phyloP scores from a whole-genome alignment of 2,888 invertebrate species.

The Nebria brevicollis region DNA sequence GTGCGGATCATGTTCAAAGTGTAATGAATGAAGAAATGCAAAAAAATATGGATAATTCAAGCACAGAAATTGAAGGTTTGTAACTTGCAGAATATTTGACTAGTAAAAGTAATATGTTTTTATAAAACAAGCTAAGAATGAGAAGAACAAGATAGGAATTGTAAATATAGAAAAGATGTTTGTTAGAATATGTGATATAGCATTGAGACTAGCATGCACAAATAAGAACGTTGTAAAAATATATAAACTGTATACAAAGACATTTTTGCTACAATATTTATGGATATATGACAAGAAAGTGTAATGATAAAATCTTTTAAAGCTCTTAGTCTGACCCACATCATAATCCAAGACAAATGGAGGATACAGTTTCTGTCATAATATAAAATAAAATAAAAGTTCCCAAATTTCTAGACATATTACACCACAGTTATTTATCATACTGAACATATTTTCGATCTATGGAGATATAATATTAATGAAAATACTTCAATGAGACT shows the following conservation, averaged over 20 bases:
- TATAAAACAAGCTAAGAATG: too few relatives aligned
- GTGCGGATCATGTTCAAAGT: conserved; percentile 8
- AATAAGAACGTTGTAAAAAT: neutral
- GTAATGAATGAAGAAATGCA: neutral
- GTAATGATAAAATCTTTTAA: neutral
- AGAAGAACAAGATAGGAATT: too few relatives aligned
- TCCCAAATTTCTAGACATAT: too few relatives aligned
- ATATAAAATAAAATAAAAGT: neutral
- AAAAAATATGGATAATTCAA: neutral
- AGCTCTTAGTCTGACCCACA: neutral
- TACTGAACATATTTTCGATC: neutral
- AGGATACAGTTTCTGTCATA: neutral
- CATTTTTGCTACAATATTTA: neutral
- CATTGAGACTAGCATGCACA: too few relatives aligned
- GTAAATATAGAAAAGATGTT: too few relatives aligned
- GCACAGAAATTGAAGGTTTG: conserved; percentile 10
- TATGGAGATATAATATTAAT: neutral
- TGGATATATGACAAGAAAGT: neutral
- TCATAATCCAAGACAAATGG: neutral
- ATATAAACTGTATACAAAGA: neutral
- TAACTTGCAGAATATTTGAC: neutral
- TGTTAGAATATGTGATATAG: too few relatives aligned
- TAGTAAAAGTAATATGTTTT: neutral
- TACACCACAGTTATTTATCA: too few relatives aligned
- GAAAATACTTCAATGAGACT: too few relatives aligned